Percentiles rank a stretch among this genome's conserved stretches.
phyloP scores from a whole-genome alignment of 1,140 invertebrate species.

The Diorhabda sublineata region DNA sequence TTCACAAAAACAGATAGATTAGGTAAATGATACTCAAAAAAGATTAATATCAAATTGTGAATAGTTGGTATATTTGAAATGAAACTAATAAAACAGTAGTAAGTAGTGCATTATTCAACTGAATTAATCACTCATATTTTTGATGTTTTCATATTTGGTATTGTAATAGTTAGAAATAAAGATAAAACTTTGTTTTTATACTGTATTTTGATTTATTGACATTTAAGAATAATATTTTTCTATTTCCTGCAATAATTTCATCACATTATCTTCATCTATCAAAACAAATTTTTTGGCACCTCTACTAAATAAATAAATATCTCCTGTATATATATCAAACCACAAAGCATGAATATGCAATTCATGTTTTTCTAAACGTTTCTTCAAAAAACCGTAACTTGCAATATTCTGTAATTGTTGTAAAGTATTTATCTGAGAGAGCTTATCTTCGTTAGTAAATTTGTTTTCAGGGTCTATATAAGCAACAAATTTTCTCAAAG shows the following conservation, averaged over 20 bases:
- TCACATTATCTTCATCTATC: slow-evolving; percentile 77
- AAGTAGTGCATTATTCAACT: no score
- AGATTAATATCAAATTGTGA: no score
- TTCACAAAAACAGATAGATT: no score
- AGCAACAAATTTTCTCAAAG: slow-evolving; percentile 81
- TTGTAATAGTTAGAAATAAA: no score
- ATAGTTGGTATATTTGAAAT: no score
- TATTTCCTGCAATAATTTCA: slow-evolving; percentile 70
- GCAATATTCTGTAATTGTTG: slow-evolving; percentile 93
- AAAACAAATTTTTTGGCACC: slow-evolving; percentile 77
- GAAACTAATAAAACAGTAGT: no score
- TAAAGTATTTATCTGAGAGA: slow-evolving; percentile 92
- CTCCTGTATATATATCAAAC: slow-evolving; percentile 96
- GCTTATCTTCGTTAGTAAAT: slow-evolving; percentile 84
- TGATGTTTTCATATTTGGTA: no score
- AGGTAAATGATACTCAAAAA: no score
- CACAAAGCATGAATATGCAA: slow-evolving; percentile 90
- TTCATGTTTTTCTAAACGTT: slow-evolving; percentile 73
- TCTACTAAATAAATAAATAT: slow-evolving; percentile 90
- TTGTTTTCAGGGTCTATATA: slow-evolving; percentile 92
- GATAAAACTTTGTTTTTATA: no score
- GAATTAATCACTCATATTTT: no score
- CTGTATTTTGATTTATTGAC: slow-evolving; percentile 31
- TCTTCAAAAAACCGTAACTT: slow-evolving; percentile 88
- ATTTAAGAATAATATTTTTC: slow-evolving; percentile 71